Conservation (phyloP, 2,888 invertebrate species). For the Globia sparganii region DNA sequence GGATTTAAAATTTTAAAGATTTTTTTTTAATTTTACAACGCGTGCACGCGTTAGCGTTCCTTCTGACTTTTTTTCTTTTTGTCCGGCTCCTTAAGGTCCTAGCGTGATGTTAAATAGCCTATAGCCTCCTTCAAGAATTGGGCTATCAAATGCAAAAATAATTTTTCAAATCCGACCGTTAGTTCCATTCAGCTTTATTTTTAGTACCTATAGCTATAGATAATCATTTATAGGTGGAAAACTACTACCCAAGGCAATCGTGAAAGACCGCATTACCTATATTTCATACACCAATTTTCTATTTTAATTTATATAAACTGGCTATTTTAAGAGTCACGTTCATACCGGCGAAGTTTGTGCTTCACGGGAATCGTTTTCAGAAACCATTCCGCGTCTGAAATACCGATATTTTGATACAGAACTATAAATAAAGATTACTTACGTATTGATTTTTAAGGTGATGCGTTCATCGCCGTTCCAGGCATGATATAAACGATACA, state of each 20-base stretch:
- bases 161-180: too few relatives aligned
- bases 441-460: constrained; percentile 25
- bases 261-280: constrained; percentile 10
- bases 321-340: constrained; percentile 56
- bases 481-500: too few relatives aligned
- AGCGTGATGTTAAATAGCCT: too few relatives aligned
- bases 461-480: constrained; percentile 37
- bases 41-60: too few relatives aligned
- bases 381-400: constrained; percentile 22
- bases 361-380: constrained; percentile 30
- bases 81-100: too few relatives aligned
- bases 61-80: too few relatives aligned
- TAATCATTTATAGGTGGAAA: not conserved
- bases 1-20: too few relatives aligned
- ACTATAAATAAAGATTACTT: constrained; percentile 46
- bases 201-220: too few relatives aligned
- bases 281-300: constrained; percentile 54
- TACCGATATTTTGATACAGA: constrained; percentile 34
- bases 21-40: too few relatives aligned
- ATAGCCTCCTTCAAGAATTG: too few relatives aligned
- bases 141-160: too few relatives aligned
- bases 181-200: too few relatives aligned
- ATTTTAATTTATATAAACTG: constrained; percentile 61
- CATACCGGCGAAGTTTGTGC: constrained; percentile 42
- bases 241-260: constrained; percentile 1